Evolutionary conservation across 23 tunicate species (phyloP), one percentile per base, ranked within the genome.

Genomic region (Ascidia mentula): DNA sequence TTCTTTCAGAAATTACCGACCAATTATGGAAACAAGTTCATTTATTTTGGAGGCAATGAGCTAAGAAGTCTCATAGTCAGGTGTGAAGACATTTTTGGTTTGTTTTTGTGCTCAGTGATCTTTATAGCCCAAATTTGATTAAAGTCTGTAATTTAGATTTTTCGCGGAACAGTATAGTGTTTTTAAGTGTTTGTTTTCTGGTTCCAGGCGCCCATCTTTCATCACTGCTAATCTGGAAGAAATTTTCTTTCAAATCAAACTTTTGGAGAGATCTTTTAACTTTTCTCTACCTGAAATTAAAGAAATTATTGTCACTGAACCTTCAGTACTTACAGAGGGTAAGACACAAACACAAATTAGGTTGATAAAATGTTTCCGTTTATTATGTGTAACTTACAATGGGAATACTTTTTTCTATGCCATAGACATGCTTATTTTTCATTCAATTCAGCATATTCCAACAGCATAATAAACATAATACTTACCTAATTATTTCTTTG

Each of bases 1-100:
- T 86, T 85, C 65, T 91, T 76, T 40, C 97, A 91, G 73, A 86
- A 78, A 24, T 59, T 91, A 12, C 90, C 90, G 0, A 86, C 97
- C 9, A 86, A 85, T 37, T 80, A 38, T 36, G 73, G 74, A 26
- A 60, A 59, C 5, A 53, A 74, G 34, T 72, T 76, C 32, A 85
- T 91, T 31, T 60, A 69, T 32, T 86, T 81, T 34, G 28, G 71
- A 17, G 89, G 76, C n/a, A 40, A 76, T 18, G 80, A 81, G 26
- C 32, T 91, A 22, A 71, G 87, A 38, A 87, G 45, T 22, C 72
- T 91, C 9, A 82, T 91, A 30, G 38, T 86, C 30, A 86, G 76
- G 97, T 91, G 1, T 20, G 65, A n/a, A n/a, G n/a, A n/a, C n/a
- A n/a, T n/a, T n/a, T n/a, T n/a, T n/a, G n/a, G n/a, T n/a, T n/a